Conservation (phyloP, 2,113 vertebrate genomes). For the Melierax canorus region DNA sequence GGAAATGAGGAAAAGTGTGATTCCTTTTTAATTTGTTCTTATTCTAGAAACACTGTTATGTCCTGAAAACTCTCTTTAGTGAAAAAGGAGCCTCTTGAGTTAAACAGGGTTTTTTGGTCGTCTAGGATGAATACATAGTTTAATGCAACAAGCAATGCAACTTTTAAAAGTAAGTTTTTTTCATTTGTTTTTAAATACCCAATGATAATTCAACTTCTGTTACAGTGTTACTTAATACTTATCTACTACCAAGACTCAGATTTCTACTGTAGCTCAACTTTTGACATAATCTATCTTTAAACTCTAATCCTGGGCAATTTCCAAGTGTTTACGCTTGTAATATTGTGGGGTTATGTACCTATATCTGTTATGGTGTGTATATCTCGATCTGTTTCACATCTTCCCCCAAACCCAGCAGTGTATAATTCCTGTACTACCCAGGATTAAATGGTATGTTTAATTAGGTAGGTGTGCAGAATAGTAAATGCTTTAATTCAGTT, state of each 20-base stretch:
- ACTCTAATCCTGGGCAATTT: not conserved
- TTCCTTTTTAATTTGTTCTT: not conserved
- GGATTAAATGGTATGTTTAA: not conserved
- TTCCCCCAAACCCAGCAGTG: not conserved
- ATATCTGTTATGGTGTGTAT: not conserved
- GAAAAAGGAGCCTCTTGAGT: not conserved
- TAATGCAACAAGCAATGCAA: not conserved
- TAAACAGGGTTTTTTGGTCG: not conserved
- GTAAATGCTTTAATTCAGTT: not conserved
- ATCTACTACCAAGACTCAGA: not conserved
- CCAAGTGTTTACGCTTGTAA: not conserved
- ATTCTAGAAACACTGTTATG: not conserved
- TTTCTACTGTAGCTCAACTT: not conserved
- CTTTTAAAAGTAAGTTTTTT: not conserved
- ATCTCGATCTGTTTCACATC: not conserved
- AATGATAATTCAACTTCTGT: not conserved
- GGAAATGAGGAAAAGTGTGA: not conserved
- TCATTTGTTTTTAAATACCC: not conserved
- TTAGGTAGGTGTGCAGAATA: not conserved
- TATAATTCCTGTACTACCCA: not conserved
- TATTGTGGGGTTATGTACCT: not conserved
- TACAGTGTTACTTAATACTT: not conserved
- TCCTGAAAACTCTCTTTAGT: not conserved
- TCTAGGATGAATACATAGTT: not conserved
- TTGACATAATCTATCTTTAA: not conserved